phyloP scores from a whole-genome alignment of 2,113 vertebrate species.

The Plestiodon gilberti region DNA sequence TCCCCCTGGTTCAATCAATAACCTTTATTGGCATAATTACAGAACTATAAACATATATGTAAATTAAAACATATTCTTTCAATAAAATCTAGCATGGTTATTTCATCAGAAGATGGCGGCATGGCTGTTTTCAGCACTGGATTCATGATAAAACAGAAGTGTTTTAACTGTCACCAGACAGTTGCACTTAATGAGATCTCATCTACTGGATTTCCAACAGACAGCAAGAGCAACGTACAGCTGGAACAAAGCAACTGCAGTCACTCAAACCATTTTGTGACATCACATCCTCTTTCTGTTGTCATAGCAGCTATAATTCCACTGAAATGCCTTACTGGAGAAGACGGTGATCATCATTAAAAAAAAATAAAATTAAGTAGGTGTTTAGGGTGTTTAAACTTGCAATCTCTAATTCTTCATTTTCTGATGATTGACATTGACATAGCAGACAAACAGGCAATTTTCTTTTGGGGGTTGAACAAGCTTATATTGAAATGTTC shows the following conservation, averaged over 20 bases:
- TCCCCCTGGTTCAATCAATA: too few species aligned
- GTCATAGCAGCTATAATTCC: conserved; percentile 75
- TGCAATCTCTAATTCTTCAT: background rate
- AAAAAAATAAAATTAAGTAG: conserved; percentile 32
- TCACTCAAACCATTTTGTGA: conserved; percentile 66
- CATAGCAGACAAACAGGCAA: background rate
- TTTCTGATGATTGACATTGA: background rate
- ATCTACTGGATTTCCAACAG: conserved; percentile 70
- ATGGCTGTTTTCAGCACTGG: conserved; percentile 40
- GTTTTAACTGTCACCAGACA: conserved; percentile 74
- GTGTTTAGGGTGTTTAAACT: background rate
- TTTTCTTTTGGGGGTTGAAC: background rate
- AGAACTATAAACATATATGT: too few species aligned
- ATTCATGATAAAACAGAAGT: conserved; percentile 53
- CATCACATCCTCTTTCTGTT: conserved; percentile 73
- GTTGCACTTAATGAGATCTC: conserved; percentile 78
- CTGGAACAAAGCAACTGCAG: conserved; percentile 52
- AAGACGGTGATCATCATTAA: conserved; percentile 24
- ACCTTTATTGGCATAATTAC: too few species aligned
- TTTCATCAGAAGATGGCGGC: background rate
- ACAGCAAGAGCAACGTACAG: background rate
- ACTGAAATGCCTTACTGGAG: conserved; percentile 49
- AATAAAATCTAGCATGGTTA: too few species aligned
- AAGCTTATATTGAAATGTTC: too few species aligned
- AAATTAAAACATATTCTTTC: too few species aligned